Evolutionary conservation across 1,140 invertebrate species (phyloP), one percentile per base, ranked within the genome.

Genomic region (Idris sp.): DNA sequence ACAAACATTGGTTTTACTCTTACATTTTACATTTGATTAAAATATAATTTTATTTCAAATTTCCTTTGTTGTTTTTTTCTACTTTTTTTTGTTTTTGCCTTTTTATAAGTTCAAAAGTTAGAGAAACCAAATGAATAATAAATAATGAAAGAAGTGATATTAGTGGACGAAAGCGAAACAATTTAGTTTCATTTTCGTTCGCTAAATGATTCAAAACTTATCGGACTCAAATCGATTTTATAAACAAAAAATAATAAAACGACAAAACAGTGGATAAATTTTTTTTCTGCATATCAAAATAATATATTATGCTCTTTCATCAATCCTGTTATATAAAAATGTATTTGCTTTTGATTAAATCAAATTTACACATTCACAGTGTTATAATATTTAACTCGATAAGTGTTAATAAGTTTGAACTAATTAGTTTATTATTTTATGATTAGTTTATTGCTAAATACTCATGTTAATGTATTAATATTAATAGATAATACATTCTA

Each of bases 161-260:
- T 44, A 41, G 59, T 11, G 46, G 26, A 51, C 46, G 46, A 62
- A 41, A 51, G 28, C 28, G 59, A 43, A 62, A 51, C 46, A 4
- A 2, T 10, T 5, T 13, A 8, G 28, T 53, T 53, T 44, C 28
- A 14, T 36, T 53, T 53, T 46, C 61, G 48, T 53, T 13, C 48
- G 15, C 61, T 64, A 64, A 53, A 64, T 44, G n/a, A 44, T 64
- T 43, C 22, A 53, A 49, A 49, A 40, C 31, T 10, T 46, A 44
- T 53, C 11, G 28, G 28, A 35, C 48, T 64, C 48, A 64, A 64
- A 53, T 53, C 61, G 48, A 64, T 64, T 64, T 35, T 64, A 44
- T 31, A 36, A 53, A 53, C 18, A 53, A 44, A 53, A n/a, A 64
- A 43, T 40, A 46, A 59, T 46, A 36, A 46, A 26, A 28, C 19